Base-by-base conservation (phyloP, 1,140 invertebrate species). In the Marisa cornuarietis region DNA sequence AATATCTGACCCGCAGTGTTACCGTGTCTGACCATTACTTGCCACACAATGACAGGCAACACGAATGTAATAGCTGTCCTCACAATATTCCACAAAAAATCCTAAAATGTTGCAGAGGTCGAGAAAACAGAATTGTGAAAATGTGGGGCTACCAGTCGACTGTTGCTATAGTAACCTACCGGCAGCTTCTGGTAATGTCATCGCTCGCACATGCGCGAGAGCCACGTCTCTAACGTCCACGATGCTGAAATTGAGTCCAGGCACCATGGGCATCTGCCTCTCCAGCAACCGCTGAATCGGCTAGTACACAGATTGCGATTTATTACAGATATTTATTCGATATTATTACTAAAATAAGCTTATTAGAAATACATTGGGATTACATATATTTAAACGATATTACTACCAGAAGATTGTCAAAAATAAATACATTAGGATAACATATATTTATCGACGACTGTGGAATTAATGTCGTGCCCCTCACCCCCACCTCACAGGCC, bases 151-250 rank as follows among this genome's bases (percentile, higher is more conserved):
- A 18, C 11, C 6, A 3, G 4, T 16, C 8, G 31, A 71, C 31
- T 51, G 8, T 71, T 71, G 2, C 24, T 31, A 18, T 20, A 14
- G 18, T n/a, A 24, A 61, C 78, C n/a, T 71, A 86, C 92, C 92
- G 75, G 90, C 92, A 49, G 92, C 91, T 79, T 93, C 91, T 22
- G 90, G 87, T 20, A 88, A 79, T 9, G 88, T 91, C 90, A 94
- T 92, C 18, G 93, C 92, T 83, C 91, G 90, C 72, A 93, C 85
- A 83, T 93, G 93, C 20, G 93, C 93, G 51, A 82, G 65, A 11
- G 93, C 93, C 14, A 93, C 93, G 87, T 93, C 93, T 61, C 93
- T 87, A 10, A 93, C 93, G 85, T 93, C 93, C 77, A 92, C 91
- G 26, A 93, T 80, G 6, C 89, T 83, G 51, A 93, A 87, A 83